Conservation (phyloP, 2,797 vertebrate species). For the Crypturellus tataupa region DNA sequence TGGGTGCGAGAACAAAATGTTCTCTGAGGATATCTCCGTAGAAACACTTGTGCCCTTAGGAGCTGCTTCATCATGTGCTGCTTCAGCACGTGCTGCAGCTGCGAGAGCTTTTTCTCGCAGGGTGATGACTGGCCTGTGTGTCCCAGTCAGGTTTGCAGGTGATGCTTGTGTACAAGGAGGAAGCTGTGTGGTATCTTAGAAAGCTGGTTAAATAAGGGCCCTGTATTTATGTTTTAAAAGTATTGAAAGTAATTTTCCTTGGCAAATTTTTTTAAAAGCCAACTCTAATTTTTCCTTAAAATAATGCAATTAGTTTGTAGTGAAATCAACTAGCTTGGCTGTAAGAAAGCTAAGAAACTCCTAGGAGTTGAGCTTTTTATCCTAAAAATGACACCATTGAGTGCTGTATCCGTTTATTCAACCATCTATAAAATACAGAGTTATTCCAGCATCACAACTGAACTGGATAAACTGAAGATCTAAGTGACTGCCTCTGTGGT, state of each 20-base stretch:
- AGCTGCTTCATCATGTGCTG: slow-evolving; percentile 19
- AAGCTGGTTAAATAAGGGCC: neutral
- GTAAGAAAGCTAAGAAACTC: neutral
- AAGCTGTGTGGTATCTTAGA: neutral
- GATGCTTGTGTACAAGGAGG: neutral
- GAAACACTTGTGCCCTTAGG: neutral
- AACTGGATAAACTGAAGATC: slow-evolving; percentile 27
- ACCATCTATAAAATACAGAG: neutral
- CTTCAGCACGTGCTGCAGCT: neutral
- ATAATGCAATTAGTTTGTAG: neutral
- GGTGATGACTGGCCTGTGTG: neutral
- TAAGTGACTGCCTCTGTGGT: slow-evolving; percentile 64
- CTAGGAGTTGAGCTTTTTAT: neutral
- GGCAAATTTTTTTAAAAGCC: neutral
- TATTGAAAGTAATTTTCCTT: neutral
- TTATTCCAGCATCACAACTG: slow-evolving; percentile 18
- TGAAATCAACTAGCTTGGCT: neutral
- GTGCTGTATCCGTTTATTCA: neutral
- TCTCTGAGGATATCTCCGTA: slow-evolving; percentile 3
- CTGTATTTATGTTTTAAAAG: neutral
- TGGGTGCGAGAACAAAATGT: slow-evolving; percentile 33
- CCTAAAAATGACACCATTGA: neutral
- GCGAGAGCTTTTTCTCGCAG: neutral
- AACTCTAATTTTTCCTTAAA: neutral
- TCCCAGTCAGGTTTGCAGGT: neutral